A percentile compares a stretch with the other conserved stretches of the same genome.
These are phyloP conservation scores for Delichon dasypus DNA, from an alignment of 2,797 vertebrate species.

Conservation along the genomic window DNA sequence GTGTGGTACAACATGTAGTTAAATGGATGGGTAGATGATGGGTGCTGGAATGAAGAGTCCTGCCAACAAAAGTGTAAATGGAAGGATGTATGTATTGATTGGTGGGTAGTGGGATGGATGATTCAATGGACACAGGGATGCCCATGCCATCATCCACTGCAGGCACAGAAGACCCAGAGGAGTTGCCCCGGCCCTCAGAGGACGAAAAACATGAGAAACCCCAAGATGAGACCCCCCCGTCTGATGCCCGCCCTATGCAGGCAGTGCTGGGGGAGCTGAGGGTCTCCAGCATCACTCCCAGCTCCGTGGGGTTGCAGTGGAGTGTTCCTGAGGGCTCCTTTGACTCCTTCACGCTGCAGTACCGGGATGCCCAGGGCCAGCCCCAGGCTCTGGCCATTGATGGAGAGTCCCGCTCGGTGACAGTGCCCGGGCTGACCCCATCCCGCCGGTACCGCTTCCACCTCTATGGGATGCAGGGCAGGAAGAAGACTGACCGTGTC, in stretches of 20 bases:
- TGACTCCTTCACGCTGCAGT: constrained; percentile 47
- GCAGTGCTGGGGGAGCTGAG: neutral
- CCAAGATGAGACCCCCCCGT: neutral
- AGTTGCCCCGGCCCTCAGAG: neutral
- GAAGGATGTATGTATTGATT: neutral
- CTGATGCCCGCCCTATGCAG: rapidly evolving
- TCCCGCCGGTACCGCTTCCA: neutral
- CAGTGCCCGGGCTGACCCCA: rapidly evolving
- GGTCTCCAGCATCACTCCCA: neutral
- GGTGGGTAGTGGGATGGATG: neutral
- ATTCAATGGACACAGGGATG: neutral
- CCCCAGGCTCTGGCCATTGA: constrained; percentile 26
- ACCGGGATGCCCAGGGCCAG: constrained; percentile 27
- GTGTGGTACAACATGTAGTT: neutral
- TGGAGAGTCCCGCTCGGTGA: rapidly evolving
- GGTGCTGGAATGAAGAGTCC: neutral
- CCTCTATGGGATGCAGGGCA: neutral
- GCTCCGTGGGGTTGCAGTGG: constrained; percentile 41
- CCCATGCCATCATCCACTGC: neutral
- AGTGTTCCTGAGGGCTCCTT: constrained; percentile 25
- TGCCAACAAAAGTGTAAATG: neutral
- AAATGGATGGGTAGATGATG: neutral
- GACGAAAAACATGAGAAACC: neutral
- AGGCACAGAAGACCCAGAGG: neutral
- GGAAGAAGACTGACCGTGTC: neutral